A percentile compares a stretch with the other conserved stretches of the same genome.
phyloP scores from a whole-genome alignment of 2,113 vertebrate species.

The Solea solea region DNA sequence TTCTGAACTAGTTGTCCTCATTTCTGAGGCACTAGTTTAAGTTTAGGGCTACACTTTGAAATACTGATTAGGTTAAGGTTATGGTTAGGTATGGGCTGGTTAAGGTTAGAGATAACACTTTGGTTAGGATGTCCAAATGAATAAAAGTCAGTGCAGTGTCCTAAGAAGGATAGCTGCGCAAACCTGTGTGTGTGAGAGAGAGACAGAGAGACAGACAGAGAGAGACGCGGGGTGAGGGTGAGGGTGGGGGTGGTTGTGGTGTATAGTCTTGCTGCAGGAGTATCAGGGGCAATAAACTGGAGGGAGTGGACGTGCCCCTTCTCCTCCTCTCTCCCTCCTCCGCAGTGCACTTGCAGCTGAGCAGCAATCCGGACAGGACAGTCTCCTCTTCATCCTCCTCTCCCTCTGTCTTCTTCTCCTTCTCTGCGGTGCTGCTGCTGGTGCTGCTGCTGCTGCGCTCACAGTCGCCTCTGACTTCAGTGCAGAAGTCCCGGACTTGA shows the following conservation, averaged over 20 bases:
- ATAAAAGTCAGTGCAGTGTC: too few species aligned
- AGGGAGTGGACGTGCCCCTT: constrained; percentile 56
- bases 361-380: constrained; percentile 70
- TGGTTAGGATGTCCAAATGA: too few species aligned
- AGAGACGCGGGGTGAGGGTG: constrained; percentile 10
- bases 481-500: constrained; percentile 49
- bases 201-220: background rate
- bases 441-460: constrained; percentile 8
- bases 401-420: background rate
- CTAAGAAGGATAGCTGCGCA: too few species aligned
- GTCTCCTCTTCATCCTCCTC: constrained; percentile 34
- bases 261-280: constrained; percentile 49
- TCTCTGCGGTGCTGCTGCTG: background rate
- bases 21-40: too few species aligned
- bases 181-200: too few species aligned
- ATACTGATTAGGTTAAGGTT: too few species aligned
- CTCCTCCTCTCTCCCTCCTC: constrained; percentile 59
- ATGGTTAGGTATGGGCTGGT: too few species aligned
- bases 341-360: constrained; percentile 72
- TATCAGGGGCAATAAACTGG: constrained; percentile 57
- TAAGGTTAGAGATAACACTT: too few species aligned
- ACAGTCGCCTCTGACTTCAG: constrained; percentile 53
- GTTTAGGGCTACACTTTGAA: too few species aligned
- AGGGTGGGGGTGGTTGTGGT: constrained; percentile 34
- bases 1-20: too few species aligned